These are phyloP conservation scores for Margaritifera margaritifera DNA, from an alignment of 2,888 invertebrate genomes.

Conservation along the genomic window DNA sequence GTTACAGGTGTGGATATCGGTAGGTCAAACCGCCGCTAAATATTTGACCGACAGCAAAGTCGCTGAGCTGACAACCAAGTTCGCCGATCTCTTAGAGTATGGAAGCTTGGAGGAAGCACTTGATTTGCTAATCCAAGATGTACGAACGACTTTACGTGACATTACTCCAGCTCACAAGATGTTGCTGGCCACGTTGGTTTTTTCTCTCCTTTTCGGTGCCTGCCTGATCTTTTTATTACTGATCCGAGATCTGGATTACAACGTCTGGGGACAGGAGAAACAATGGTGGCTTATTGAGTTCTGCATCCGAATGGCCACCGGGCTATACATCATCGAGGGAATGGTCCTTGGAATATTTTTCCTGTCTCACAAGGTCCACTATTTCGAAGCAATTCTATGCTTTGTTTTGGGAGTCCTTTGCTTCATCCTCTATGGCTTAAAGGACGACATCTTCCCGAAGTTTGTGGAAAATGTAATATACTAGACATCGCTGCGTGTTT, in stretches of 20 bases:
- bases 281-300: constrained; percentile 27
- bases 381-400: constrained; percentile 8
- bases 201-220: constrained; percentile 11
- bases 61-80: constrained; percentile 13
- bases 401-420: constrained; percentile 10
- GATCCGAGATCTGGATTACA: constrained; percentile 29
- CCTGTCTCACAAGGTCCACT: constrained; percentile 27
- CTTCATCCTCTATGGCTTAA: constrained; percentile 15
- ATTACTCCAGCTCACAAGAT: constrained; percentile 34
- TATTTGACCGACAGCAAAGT: constrained; percentile 22
- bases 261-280: constrained; percentile 37
- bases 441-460: constrained; percentile 11
- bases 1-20: constrained; percentile 32
- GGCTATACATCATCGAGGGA: constrained; percentile 32
- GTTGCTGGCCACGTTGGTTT: constrained; percentile 32
- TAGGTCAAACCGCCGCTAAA: constrained; percentile 19
- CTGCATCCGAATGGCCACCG: constrained; percentile 27
- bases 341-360: constrained; percentile 20
- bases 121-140: constrained; percentile 22
- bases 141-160: constrained; percentile 25
- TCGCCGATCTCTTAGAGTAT: constrained; percentile 18
- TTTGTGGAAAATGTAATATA: constrained; percentile 14
- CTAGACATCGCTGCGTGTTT: neutral
- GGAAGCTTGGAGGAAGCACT: constrained; percentile 28
- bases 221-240: constrained; percentile 31